Percentiles rank a stretch among this genome's conserved stretches.
Evolutionary conservation across 2,797 vertebrate species (phyloP).

Genomic region (Ceyx erithaca): DNA sequence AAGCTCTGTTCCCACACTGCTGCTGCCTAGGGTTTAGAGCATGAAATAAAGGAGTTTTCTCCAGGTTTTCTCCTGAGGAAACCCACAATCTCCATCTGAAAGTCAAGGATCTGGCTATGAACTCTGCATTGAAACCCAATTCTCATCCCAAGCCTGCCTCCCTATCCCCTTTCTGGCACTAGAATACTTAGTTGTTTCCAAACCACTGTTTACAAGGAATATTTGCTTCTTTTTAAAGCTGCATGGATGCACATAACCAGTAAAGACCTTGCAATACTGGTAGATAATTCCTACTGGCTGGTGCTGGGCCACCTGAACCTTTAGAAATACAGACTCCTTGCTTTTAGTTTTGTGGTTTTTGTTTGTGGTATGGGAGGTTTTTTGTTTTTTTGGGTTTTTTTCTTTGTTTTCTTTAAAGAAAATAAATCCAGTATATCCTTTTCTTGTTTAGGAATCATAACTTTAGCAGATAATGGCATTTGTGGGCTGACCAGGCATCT

Average conservation of each 20-base stretch:
- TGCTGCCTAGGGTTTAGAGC: not conserved
- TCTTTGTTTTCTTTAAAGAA: not conserved
- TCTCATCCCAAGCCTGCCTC: not conserved
- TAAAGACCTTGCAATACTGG: not conserved
- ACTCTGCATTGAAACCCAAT: fast-evolving
- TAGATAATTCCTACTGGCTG: not conserved
- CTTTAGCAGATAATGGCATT: slow-evolving; percentile 63
- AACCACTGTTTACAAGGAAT: not conserved
- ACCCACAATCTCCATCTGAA: not conserved
- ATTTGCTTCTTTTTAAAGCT: not conserved
- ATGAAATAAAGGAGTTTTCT: not conserved
- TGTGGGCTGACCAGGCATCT: slow-evolving; percentile 56
- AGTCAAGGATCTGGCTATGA: fast-evolving
- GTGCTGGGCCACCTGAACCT: not conserved
- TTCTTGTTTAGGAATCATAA: slow-evolving; percentile 73
- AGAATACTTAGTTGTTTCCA: not conserved
- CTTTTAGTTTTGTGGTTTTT: not conserved
- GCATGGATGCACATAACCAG: not conserved
- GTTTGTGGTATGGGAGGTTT: no score
- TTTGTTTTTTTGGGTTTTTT: no score
- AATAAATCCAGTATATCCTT: slow-evolving; percentile 52
- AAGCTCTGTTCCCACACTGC: not conserved
- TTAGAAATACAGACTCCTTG: not conserved
- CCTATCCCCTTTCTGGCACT: not conserved
- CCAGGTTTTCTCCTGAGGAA: not conserved